Evolutionary conservation across 2,888 invertebrate species (phyloP).

Genomic region (Ochropacha duplaris): DNA sequence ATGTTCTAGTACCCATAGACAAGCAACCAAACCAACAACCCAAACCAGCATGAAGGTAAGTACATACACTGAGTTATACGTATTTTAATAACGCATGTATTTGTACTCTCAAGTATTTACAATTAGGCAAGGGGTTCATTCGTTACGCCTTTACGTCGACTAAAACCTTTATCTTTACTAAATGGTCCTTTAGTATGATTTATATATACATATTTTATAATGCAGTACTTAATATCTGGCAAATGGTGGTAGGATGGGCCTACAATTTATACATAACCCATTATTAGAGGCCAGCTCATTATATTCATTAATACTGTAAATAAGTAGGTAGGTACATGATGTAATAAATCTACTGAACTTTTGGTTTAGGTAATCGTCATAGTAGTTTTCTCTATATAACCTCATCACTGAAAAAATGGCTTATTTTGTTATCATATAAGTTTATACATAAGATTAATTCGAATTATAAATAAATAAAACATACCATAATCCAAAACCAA

Average conservation of each 20-base stretch:
- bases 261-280: conserved; percentile 36
- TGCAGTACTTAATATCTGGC: conserved; percentile 39
- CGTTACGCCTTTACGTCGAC: conserved; percentile 48
- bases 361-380: not conserved
- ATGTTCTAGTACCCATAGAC: not conserved
- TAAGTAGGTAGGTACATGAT: conserved; percentile 18
- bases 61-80: conserved; percentile 33
- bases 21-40: too few relatives aligned
- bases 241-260: conserved; percentile 29
- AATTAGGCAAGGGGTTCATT: conserved; percentile 44
- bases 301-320: conserved; percentile 17
- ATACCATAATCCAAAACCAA: conserved; percentile 68
- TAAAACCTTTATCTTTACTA: conserved; percentile 59
- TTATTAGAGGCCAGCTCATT: conserved; percentile 59
- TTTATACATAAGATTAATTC: conserved; percentile 20
- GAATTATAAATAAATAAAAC: conserved; percentile 19
- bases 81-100: conserved; percentile 46
- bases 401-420: not conserved
- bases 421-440: not conserved
- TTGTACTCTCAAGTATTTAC: conserved; percentile 61
- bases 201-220: conserved; percentile 22
- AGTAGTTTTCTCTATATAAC: not conserved
- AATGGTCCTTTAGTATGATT: conserved; percentile 64
- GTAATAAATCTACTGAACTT: not conserved
- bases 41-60: too few relatives aligned